Conservation (phyloP, 2,888 invertebrate species). For the Caenorhabditis macrosperma region DNA sequence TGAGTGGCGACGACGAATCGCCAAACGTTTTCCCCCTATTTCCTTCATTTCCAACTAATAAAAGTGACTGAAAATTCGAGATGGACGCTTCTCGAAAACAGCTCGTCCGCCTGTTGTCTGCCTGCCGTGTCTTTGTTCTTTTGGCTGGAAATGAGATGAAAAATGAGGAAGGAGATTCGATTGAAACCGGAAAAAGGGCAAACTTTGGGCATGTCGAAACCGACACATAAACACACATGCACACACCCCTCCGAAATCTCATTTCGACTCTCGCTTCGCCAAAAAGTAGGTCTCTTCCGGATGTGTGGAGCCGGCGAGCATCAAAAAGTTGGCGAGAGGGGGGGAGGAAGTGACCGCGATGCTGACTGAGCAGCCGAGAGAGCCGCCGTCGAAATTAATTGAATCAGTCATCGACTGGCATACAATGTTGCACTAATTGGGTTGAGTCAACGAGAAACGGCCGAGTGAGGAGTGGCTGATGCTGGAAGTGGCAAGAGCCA, state of each 20-base stretch:
- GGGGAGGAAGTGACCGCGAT: neutral
- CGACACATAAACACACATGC: neutral
- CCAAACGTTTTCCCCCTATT: neutral
- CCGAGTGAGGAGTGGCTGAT: neutral
- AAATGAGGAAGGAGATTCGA: neutral
- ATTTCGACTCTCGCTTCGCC: constrained; percentile 43
- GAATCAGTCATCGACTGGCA: constrained; percentile 26
- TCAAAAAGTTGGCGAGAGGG: constrained; percentile 33
- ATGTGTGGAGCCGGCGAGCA: constrained; percentile 7
- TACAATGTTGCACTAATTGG: constrained; percentile 35
- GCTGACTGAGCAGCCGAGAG: neutral
- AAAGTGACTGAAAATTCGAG: neutral
- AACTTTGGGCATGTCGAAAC: constrained; percentile 7
- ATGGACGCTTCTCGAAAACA: neutral
- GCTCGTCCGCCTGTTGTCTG: too few relatives aligned
- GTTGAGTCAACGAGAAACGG: neutral
- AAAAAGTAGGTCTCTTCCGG: constrained; percentile 3
- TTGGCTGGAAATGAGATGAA: neutral
- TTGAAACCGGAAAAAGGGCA: constrained; percentile 25
- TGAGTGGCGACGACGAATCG: too few relatives aligned
- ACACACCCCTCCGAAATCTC: constrained; percentile 30
- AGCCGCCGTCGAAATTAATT: constrained; percentile 23
- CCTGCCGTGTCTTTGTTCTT: too few relatives aligned
- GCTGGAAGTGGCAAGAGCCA: neutral
- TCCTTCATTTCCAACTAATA: neutral